A percentile compares a stretch with the other conserved stretches of the same genome.
Evolutionary conservation across 2,888 invertebrate genomes (phyloP).

Genomic region (Melanophora roralis): DNA sequence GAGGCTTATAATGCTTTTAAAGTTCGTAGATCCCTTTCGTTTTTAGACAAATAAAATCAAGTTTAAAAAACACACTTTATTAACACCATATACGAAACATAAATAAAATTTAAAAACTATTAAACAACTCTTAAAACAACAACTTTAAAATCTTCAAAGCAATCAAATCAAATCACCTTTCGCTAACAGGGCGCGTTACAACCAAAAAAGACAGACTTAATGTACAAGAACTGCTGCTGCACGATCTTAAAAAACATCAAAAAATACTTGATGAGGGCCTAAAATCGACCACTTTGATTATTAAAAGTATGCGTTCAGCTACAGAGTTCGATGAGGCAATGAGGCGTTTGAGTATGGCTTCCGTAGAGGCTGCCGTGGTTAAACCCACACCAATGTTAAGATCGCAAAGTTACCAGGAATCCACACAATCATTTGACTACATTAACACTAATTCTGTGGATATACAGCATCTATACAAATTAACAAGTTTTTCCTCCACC

Average conservation of each 20-base stretch:
- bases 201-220: conserved; percentile 65
- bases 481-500: conserved; percentile 60
- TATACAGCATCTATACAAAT: conserved; percentile 59
- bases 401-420: conserved; percentile 71
- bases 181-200: conserved; percentile 57
- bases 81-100: conserved; percentile 9
- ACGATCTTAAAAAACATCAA: conserved; percentile 72
- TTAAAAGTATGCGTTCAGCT: conserved; percentile 76
- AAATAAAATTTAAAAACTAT: conserved; percentile 11
- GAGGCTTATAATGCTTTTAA: conserved; percentile 52
- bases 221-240: conserved; percentile 70
- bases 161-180: conserved; percentile 57
- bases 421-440: conserved; percentile 46
- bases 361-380: conserved; percentile 70
- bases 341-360: conserved; percentile 74
- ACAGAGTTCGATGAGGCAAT: conserved; percentile 77
- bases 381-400: conserved; percentile 69
- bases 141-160: conserved; percentile 32
- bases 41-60: conserved; percentile 48
- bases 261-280: conserved; percentile 73
- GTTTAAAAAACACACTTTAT: conserved; percentile 28
- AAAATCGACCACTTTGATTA: conserved; percentile 77
- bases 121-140: conserved; percentile 14
- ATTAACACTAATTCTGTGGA: not conserved
- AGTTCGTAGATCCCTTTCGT: conserved; percentile 54